Conservation (phyloP, 2,888 invertebrate genomes). For the Thysanoteuthis rhombus region DNA sequence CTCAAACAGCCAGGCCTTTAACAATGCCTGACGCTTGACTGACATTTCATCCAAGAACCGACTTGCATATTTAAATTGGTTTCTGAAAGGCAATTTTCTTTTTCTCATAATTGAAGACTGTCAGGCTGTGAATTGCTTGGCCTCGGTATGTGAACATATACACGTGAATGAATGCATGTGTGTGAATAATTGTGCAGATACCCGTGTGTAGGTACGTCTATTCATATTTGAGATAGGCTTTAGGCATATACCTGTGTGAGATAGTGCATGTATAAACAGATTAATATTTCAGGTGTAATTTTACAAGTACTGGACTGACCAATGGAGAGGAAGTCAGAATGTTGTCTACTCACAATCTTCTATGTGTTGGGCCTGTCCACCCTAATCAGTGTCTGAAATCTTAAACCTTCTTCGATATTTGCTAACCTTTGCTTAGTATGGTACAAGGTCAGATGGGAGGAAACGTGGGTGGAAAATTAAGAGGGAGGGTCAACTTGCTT, state of each 20-base stretch:
- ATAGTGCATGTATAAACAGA: not conserved
- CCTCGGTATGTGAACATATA: not conserved
- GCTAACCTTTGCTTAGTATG: too few species aligned
- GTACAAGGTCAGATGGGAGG: too few species aligned
- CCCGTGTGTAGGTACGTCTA: not conserved
- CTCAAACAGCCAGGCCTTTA: not conserved
- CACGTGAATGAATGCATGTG: not conserved
- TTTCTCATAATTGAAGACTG: slow-evolving; percentile 1
- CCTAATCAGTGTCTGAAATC: too few species aligned
- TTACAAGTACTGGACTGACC: not conserved
- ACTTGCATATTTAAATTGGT: not conserved
- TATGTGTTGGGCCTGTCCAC: too few species aligned
- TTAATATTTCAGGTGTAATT: not conserved
- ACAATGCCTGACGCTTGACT: not conserved
- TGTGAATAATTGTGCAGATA: not conserved
- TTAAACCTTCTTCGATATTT: too few species aligned
- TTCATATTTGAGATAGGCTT: not conserved
- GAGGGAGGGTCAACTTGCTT: too few species aligned
- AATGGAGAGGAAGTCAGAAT: too few species aligned
- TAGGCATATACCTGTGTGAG: not conserved
- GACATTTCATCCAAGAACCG: slow-evolving; percentile 12
- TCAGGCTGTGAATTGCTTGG: not conserved
- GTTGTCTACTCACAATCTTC: too few species aligned
- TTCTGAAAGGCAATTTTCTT: not conserved
- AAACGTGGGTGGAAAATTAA: too few species aligned